Base-by-base conservation (phyloP, 1,140 invertebrate species). In the Pentalonia nigronervosa region DNA sequence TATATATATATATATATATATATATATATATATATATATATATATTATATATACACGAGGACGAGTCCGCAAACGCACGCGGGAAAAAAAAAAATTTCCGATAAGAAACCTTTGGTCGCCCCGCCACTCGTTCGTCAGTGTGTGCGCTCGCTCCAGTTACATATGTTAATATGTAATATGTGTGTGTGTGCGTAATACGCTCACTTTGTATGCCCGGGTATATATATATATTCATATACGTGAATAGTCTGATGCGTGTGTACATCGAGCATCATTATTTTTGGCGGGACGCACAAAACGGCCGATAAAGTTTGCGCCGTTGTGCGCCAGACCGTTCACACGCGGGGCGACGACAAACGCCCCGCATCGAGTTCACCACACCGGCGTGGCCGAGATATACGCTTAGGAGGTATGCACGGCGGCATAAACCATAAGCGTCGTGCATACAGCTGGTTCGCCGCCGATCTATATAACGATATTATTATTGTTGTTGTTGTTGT, bases 261-360 rank as follows among this genome's bases (percentile, higher is more conserved):
- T 41, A 4, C 4, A 4, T 41, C n/a, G n/a, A n/a, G n/a, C n/a
- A n/a, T n/a, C n/a, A n/a, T n/a, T n/a, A n/a, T n/a, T n/a, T n/a
- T n/a, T n/a, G n/a, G n/a, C n/a, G n/a, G n/a, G n/a, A n/a, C n/a
- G n/a, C n/a, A 41, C 7, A 83, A 83, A 41, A 83, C n/a, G 21
- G 81, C 81, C 36, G 81, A 83, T 83, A 83, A 83, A 86, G 23
- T 86, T 86, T 76, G 30, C 30, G 60, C 30, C 60, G 60, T 76
- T 76, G 36, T 86, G 83, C 87, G 17, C n/a, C 20, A 53, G 34
- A 88, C 48, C 48, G 87, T 89, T 89, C 88, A 89, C 88, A 89
- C 88, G 81, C 34, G 87, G 48, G 47, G 34, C 23, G 47, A 53
- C 7, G n/a, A 36, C 20, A 34, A 88, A 88, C 47, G 86, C 47